phyloP scores from a whole-genome alignment of 2,888 invertebrate species.

The Eumerus sabulonum region DNA sequence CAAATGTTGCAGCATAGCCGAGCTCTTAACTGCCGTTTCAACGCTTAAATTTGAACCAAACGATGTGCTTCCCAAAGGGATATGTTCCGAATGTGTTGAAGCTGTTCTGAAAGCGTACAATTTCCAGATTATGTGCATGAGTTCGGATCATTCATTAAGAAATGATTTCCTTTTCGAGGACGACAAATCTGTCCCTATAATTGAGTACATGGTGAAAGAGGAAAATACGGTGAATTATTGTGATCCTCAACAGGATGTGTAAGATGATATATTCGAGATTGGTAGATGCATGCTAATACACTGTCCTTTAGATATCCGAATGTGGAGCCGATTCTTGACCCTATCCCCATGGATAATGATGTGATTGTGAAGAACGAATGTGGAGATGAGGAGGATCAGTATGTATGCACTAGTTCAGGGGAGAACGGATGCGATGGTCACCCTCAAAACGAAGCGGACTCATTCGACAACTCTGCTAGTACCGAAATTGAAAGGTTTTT shows the following conservation, averaged over 20 bases:
- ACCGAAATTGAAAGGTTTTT: conserved; percentile 34
- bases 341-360: neutral
- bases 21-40: conserved; percentile 23
- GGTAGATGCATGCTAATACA: too few species aligned
- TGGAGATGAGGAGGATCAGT: neutral
- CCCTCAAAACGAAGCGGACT: neutral
- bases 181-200: neutral
- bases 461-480: neutral
- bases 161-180: conserved; percentile 66
- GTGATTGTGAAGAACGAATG: neutral
- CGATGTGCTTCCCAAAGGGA: conserved; percentile 82
- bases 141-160: conserved; percentile 78
- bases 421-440: neutral
- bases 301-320: neutral
- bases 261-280: neutral
- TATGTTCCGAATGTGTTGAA: conserved; percentile 81
- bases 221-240: conserved; percentile 18
- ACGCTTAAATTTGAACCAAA: conserved; percentile 72
- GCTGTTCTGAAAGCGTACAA: conserved; percentile 80
- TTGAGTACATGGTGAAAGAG: neutral
- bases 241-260: neutral
- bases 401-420: neutral
- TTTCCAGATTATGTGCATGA: conserved; percentile 80
- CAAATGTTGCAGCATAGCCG: neutral
- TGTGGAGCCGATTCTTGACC: neutral